Percentiles rank a stretch among this genome's conserved stretches.
phyloP scores from a whole-genome alignment of 35 echinoderm and acorn worm species.

The Acanthaster planci region DNA sequence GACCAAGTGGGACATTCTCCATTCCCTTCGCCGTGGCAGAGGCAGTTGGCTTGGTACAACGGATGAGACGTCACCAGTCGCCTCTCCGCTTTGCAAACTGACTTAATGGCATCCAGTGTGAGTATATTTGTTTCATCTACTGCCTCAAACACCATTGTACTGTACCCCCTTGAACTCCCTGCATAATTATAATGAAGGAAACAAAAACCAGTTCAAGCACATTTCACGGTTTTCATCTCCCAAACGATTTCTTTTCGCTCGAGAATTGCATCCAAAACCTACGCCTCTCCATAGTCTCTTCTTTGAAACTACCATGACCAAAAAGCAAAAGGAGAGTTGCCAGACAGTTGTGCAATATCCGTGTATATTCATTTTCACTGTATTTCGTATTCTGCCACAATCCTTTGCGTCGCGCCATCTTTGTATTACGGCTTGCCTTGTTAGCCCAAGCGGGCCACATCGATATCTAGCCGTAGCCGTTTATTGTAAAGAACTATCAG shows the following conservation, averaged over 20 bases:
- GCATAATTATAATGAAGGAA: background rate
- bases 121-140: background rate
- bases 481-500: too few species aligned
- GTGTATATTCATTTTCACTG: too few species aligned
- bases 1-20: conserved; percentile 62
- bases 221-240: background rate
- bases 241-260: background rate
- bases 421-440: too few species aligned
- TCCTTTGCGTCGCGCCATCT: too few species aligned
- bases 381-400: too few species aligned
- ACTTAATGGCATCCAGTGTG: background rate
- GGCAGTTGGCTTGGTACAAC: background rate
- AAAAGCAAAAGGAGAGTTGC: too few species aligned
- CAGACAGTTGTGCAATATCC: too few species aligned
- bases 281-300: too few species aligned
- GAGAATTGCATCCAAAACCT: too few species aligned
- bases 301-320: too few species aligned
- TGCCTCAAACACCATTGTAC: conserved; percentile 39
- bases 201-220: background rate
- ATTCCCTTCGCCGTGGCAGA: background rate
- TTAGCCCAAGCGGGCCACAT: too few species aligned
- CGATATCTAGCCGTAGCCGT: too few species aligned
- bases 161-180: background rate
- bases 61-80: conserved; percentile 8
- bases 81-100: conserved; percentile 25